phyloP scores from a whole-genome alignment of 2,888 invertebrate species.

The Dusona sp. region DNA sequence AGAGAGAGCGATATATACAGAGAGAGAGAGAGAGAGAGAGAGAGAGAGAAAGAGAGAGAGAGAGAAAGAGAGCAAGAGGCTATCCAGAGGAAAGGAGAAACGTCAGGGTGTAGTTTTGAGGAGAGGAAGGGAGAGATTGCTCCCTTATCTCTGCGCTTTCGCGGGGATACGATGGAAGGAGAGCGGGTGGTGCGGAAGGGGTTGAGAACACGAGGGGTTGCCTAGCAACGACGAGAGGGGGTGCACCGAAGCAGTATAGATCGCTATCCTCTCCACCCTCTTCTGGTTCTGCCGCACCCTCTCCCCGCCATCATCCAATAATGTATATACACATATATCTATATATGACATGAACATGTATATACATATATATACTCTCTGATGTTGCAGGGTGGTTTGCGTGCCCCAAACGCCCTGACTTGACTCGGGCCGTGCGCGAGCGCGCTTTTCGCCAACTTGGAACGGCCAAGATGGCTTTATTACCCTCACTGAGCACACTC shows the following conservation, averaged over 20 bases:
- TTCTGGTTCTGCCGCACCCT: slow-evolving; percentile 60
- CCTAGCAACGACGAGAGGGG: slow-evolving; percentile 80
- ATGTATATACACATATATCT: slow-evolving; percentile 30
- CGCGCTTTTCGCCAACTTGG: slow-evolving; percentile 60
- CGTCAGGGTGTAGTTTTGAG: slow-evolving; percentile 64
- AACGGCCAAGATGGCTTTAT: slow-evolving; percentile 84
- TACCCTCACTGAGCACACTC: slow-evolving; percentile 75
- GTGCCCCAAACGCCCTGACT: slow-evolving; percentile 60
- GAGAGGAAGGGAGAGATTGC: slow-evolving; percentile 78
- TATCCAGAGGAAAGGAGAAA: slow-evolving; percentile 69
- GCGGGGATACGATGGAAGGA: slow-evolving; percentile 69
- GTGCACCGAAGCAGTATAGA: slow-evolving; percentile 78
- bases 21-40: no score
- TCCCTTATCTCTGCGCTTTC: slow-evolving; percentile 79
- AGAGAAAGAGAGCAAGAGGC: slow-evolving; percentile 38
- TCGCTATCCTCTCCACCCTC: slow-evolving; percentile 78
- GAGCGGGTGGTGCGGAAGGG: slow-evolving; percentile 73
- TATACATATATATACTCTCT: slow-evolving; percentile 25
- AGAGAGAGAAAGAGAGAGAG: slow-evolving; percentile 55
- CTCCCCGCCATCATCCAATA: slow-evolving; percentile 57
- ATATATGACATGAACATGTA: slow-evolving; percentile 3
- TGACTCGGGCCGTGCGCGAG: slow-evolving; percentile 59
- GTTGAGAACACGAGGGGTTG: slow-evolving; percentile 79
- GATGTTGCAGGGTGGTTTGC: slow-evolving; percentile 57
- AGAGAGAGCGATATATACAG: no score